These are phyloP conservation scores for Gavia stellata DNA, from an alignment of 2,113 vertebrate species.

Conservation along the genomic window DNA sequence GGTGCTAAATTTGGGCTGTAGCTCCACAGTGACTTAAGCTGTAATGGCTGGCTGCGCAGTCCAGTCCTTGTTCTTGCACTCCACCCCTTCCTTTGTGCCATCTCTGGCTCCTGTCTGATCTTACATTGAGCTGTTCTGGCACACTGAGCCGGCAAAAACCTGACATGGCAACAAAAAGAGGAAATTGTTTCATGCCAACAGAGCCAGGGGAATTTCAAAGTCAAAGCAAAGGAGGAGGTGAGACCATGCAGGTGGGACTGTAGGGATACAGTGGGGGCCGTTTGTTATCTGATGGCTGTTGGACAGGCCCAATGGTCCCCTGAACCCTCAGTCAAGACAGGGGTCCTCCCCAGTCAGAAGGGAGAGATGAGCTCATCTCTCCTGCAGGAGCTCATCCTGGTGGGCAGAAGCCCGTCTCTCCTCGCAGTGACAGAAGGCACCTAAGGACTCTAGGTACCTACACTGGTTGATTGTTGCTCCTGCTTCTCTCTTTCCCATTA, in stretches of 20 bases:
- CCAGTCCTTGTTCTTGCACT: rapidly evolving
- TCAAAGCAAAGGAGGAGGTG: background rate
- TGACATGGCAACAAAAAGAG: background rate
- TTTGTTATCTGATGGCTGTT: background rate
- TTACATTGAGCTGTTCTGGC: background rate
- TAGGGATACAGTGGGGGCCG: background rate
- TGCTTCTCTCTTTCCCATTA: background rate
- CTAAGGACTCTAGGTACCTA: background rate
- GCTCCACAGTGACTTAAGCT: background rate
- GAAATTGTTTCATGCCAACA: background rate
- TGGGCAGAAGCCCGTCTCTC: background rate
- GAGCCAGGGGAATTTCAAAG: background rate
- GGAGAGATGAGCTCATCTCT: background rate
- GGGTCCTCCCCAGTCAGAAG: background rate
- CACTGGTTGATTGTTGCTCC: background rate
- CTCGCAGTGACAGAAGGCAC: background rate
- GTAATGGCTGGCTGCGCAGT: background rate
- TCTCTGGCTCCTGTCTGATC: background rate
- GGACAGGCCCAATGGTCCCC: background rate
- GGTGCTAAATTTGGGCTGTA: background rate
- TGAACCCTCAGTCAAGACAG: background rate
- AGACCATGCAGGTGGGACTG: background rate
- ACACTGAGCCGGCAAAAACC: background rate
- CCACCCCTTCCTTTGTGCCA: rapidly evolving
- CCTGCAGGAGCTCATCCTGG: background rate